Percentiles rank a stretch among this genome's conserved stretches.
These are phyloP conservation scores for Spinibarbus caldwelli DNA, from an alignment of 2,797 vertebrate species.

Conservation along the genomic window DNA sequence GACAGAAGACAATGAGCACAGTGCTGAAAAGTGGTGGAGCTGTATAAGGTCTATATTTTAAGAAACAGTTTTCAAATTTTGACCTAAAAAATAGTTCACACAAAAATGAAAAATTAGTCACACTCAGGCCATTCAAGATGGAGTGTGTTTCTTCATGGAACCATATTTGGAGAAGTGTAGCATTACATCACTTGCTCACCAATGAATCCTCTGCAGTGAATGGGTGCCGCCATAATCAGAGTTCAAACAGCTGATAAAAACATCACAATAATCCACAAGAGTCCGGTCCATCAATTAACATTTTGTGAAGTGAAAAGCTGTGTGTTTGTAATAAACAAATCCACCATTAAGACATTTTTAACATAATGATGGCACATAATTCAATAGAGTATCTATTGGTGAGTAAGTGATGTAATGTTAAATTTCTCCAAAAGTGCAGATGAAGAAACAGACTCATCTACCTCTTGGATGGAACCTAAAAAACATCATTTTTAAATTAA, in stretches of 20 bases:
- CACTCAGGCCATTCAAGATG: background rate
- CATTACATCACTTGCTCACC: too few relatives aligned
- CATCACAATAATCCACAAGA: too few relatives aligned
- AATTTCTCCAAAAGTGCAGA: background rate
- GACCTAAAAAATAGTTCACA: background rate
- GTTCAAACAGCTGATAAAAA: too few relatives aligned
- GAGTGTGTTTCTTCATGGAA: background rate
- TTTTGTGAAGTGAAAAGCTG: too few relatives aligned
- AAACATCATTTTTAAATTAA: background rate
- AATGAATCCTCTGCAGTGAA: background rate
- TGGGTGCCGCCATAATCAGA: background rate
- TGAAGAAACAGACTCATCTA: background rate
- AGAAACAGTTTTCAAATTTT: too few relatives aligned
- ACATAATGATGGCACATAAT: background rate
- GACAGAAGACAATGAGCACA: background rate
- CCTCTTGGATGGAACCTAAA: background rate
- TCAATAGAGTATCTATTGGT: background rate
- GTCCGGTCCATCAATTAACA: too few relatives aligned
- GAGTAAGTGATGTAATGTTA: background rate
- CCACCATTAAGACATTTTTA: background rate
- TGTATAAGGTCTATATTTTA: background rate
- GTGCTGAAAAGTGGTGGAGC: background rate
- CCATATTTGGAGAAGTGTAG: background rate
- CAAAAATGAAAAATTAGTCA: background rate
- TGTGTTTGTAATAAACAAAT: too few relatives aligned